Percentiles rank a stretch among this genome's conserved stretches.
phyloP scores from a whole-genome alignment of 2,888 invertebrate species.

The Drosophila atripex region DNA sequence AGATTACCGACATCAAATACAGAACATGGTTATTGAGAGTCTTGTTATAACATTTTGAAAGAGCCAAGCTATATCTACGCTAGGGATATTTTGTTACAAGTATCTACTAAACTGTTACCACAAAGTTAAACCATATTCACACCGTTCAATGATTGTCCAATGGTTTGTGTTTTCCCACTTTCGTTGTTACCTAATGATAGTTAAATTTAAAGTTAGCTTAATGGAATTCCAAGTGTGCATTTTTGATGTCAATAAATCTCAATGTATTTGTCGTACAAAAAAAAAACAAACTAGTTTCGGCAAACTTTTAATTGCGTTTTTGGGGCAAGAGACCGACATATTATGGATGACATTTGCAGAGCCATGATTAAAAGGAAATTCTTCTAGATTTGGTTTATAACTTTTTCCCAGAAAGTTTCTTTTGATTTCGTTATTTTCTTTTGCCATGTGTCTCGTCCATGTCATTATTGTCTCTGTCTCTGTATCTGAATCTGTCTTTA shows the following conservation, averaged over 20 bases:
- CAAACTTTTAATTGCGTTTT: constrained; percentile 31
- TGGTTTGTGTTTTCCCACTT: constrained; percentile 22
- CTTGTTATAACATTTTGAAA: constrained; percentile 42
- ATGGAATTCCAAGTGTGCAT: constrained; percentile 63
- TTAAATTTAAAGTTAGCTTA: constrained; percentile 53
- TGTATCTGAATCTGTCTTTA: constrained; percentile 30
- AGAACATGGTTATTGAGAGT: constrained; percentile 5
- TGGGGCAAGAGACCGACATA: constrained; percentile 6
- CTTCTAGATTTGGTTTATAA: constrained; percentile 15
- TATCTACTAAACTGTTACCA: constrained; percentile 39
- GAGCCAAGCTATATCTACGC: constrained; percentile 28
- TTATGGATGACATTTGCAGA: constrained; percentile 1
- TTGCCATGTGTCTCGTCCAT: constrained; percentile 34
- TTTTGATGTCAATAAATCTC: constrained; percentile 77
- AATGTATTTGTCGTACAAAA: constrained; percentile 64
- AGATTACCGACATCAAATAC: constrained; percentile 6
- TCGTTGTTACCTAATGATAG: constrained; percentile 36
- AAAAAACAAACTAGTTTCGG: background rate
- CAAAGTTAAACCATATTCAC: constrained; percentile 21
- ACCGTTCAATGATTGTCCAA: background rate
- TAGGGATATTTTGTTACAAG: constrained; percentile 41
- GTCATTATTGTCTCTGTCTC: constrained; percentile 25
- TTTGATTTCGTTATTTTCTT: constrained; percentile 39
- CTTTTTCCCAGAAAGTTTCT: constrained; percentile 27
- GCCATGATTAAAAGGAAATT: background rate